phyloP scores from a whole-genome alignment of 2,888 invertebrate genomes.

The Euplagia quadripunctaria region DNA sequence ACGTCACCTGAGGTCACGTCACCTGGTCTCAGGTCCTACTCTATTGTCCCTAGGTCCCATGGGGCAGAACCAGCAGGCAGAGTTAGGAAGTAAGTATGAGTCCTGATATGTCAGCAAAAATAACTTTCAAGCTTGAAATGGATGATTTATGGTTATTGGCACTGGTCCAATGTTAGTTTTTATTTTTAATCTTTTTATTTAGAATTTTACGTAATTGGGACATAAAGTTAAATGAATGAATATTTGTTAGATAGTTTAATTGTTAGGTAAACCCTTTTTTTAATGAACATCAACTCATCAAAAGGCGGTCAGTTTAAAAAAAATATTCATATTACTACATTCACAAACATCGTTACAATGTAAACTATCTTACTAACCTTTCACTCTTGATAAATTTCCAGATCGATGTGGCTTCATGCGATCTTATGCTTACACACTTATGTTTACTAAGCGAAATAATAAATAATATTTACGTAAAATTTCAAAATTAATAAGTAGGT shows the following conservation, averaged over 20 bases:
- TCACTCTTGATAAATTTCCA: constrained; percentile 54
- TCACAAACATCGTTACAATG: constrained; percentile 24
- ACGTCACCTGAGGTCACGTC: too few relatives aligned
- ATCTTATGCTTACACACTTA: constrained; percentile 18
- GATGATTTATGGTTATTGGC: background rate
- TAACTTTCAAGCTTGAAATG: background rate
- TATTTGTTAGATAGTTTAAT: too few relatives aligned
- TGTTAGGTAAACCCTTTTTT: too few relatives aligned
- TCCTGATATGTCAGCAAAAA: background rate
- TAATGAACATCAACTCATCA: too few relatives aligned
- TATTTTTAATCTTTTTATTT: background rate
- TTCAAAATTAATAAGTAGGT: background rate
- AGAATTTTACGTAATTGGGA: too few relatives aligned
- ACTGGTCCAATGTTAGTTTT: background rate
- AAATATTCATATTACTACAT: background rate
- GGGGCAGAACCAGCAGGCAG: too few relatives aligned
- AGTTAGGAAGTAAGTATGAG: too few relatives aligned
- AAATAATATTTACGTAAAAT: background rate
- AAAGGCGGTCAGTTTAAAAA: too few relatives aligned
- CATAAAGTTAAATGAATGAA: too few relatives aligned
- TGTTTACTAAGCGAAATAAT: background rate
- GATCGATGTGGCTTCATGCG: constrained; percentile 26
- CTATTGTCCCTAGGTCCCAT: too few relatives aligned
- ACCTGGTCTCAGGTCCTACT: too few relatives aligned
- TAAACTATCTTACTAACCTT: constrained; percentile 56